Base-by-base conservation (phyloP, 2,888 invertebrate genomes). In the Marronus borbonicus region DNA sequence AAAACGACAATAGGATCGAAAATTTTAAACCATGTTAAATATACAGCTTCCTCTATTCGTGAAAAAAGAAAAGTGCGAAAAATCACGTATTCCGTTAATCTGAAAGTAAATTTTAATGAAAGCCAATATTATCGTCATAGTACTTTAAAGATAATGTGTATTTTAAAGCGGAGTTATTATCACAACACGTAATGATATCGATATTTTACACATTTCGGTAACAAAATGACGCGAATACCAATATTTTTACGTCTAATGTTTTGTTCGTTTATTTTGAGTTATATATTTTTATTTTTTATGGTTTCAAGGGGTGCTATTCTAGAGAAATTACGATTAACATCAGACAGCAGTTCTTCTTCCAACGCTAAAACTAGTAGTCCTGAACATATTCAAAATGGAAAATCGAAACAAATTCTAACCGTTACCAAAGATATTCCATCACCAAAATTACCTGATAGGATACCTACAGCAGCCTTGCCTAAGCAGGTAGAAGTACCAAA, bases 391-490 rank as follows among this genome's bases (percentile, higher is more conserved):
- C 52, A 70, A 55, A 44, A 44, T 44, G 31, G 36, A n/a, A 52
- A 10, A 70, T 20, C 55, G 20, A 55, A 70, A 3, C 28, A 14
- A 28, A 39, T 39, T n/a, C 8, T 49, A 36, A 85, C 85, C 81
- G 31, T 31, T 31, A 82, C 84, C 77, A 86, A 85, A 79, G 85
- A 86, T 81, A 84, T 84, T 78, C 49, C 36, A 66, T 83, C 82
- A 31, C 52, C 76, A 75, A 84, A 83, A 77, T 81, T 84, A 17
- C 76, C 82, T 4, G 79, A 80, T 28, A 75, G 78, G 36, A 75
- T 50, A 52, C 49, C 50, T 36, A 66, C 60, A 5, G 36, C 36
- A 10, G 14, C 69, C 31, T 52, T 74, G 12, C 36, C 44, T 28
- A 69, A 52, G 28, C 50, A 72, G 58, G 55, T 55, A 55, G 55